Percentiles rank a stretch among this genome's conserved stretches.
These are phyloP conservation scores for Saxidomus purpurata DNA, from an alignment of 1,140 invertebrate species.

Conservation along the genomic window DNA sequence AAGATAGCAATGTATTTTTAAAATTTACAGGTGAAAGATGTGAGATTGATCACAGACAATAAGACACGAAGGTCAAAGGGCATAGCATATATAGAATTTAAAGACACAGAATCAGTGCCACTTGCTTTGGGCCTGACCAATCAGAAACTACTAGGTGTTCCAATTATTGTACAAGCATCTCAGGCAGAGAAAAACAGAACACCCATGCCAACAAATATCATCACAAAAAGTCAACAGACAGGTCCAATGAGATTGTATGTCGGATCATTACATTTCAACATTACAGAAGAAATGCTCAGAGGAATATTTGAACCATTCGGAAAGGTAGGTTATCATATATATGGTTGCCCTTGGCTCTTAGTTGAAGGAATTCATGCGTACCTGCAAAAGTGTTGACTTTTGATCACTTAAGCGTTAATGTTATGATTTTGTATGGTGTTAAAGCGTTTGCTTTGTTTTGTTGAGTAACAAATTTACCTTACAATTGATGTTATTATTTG, in stretches of 20 bases:
- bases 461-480: too few species aligned
- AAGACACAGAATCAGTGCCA: slow-evolving; percentile 98
- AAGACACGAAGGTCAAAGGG: slow-evolving; percentile 99
- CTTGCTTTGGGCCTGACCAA: slow-evolving; percentile 98
- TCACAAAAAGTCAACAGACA: slow-evolving; percentile 85
- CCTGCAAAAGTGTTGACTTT: too few species aligned
- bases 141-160: slow-evolving; percentile 98
- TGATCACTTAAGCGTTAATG: too few species aligned
- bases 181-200: slow-evolving; percentile 99
- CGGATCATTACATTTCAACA: slow-evolving; percentile 99
- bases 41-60: slow-evolving; percentile 99
- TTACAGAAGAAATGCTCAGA: slow-evolving; percentile 99
- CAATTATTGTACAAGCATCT: slow-evolving; percentile 99
- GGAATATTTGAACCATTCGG: slow-evolving; percentile 99
- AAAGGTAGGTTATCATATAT: slow-evolving; percentile 88
- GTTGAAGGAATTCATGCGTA: too few species aligned
- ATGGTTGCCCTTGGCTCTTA: too few species aligned
- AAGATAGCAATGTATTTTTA: too few species aligned
- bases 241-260: slow-evolving; percentile 99
- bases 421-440: slow-evolving; percentile 14
- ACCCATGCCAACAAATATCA: slow-evolving; percentile 87
- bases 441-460: too few species aligned
- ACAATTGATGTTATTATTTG: too few species aligned
- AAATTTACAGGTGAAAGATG: slow-evolving; percentile 92
- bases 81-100: slow-evolving; percentile 99